These are phyloP conservation scores for Umimayanthus kanabou DNA, from an alignment of 92 coral and sea anemone genomes.

Conservation along the genomic window DNA sequence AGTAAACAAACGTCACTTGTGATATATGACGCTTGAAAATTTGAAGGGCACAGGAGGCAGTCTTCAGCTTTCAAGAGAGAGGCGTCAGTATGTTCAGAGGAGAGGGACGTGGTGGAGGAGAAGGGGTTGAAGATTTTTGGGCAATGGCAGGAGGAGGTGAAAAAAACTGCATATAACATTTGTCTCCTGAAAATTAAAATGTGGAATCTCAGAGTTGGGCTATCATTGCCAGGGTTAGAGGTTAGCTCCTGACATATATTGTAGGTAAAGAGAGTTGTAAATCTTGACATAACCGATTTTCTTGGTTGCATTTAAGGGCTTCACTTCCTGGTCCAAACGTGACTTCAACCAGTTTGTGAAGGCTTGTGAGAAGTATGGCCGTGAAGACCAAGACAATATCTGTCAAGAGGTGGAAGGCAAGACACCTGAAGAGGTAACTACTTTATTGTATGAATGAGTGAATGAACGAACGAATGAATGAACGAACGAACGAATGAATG, in stretches of 20 bases:
- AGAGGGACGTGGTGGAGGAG: not conserved
- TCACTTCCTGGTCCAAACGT: slow-evolving; percentile 98
- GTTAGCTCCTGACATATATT: no score
- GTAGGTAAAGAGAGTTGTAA: no score
- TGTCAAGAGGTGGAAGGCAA: slow-evolving; percentile 98
- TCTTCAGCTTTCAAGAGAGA: no score
- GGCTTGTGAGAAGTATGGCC: slow-evolving; percentile 96
- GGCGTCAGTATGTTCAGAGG: no score
- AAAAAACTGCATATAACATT: no score
- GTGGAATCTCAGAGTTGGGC: not conserved
- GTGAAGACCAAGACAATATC: slow-evolving; percentile 93
- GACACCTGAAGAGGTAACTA: slow-evolving; percentile 85
- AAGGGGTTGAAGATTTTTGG: no score
- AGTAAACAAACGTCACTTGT: no score
- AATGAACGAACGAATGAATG: no score
- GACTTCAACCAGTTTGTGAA: slow-evolving; percentile 97
- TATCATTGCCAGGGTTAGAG: not conserved
- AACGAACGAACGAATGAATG: no score
- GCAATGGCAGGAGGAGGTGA: no score
- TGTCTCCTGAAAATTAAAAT: not conserved
- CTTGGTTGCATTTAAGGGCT: slow-evolving; percentile 63
- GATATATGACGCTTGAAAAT: no score
- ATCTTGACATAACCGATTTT: not conserved
- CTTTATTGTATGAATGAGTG: no score
- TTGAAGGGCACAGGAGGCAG: not conserved